Evolutionary conservation across 1,140 invertebrate genomes (phyloP).

Genomic region (Coptotermes formosanus): DNA sequence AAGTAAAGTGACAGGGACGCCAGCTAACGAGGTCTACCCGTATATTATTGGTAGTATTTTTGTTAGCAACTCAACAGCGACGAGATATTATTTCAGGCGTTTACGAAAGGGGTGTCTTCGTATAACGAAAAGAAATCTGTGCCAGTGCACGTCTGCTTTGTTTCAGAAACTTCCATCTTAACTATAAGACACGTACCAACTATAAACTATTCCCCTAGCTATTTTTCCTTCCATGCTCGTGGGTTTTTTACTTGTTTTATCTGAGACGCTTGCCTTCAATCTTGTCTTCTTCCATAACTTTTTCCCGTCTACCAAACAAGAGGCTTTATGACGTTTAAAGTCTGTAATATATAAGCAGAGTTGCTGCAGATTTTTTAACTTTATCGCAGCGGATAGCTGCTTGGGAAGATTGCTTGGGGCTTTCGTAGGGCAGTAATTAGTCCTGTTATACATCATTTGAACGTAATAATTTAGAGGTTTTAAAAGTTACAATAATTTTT

Average conservation of each 20-base stretch:
- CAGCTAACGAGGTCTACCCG: neutral
- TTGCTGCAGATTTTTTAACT: neutral
- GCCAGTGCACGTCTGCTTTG: neutral
- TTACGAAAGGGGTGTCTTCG: neutral
- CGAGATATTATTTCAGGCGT: slow-evolving; percentile 9
- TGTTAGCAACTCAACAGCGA: neutral
- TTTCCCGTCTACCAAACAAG: neutral
- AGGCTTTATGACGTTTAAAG: neutral
- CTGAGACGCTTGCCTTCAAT: neutral
- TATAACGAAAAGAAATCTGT: neutral
- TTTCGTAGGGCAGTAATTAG: no score
- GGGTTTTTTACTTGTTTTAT: neutral
- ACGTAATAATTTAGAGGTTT: no score
- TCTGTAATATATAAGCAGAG: neutral
- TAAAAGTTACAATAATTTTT: no score
- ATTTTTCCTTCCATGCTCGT: neutral
- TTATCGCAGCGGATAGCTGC: neutral
- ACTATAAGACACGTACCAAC: slow-evolving; percentile 8
- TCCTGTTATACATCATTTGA: no score
- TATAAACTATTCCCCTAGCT: slow-evolving; percentile 12
- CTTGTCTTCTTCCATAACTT: neutral
- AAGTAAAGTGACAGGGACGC: neutral
- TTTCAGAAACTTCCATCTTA: slow-evolving; percentile 5
- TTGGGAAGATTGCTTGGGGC: no score
- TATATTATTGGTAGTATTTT: slow-evolving; percentile 5